Conservation (phyloP, 2,888 invertebrate species). For the Drosophila fungiperda region DNA sequence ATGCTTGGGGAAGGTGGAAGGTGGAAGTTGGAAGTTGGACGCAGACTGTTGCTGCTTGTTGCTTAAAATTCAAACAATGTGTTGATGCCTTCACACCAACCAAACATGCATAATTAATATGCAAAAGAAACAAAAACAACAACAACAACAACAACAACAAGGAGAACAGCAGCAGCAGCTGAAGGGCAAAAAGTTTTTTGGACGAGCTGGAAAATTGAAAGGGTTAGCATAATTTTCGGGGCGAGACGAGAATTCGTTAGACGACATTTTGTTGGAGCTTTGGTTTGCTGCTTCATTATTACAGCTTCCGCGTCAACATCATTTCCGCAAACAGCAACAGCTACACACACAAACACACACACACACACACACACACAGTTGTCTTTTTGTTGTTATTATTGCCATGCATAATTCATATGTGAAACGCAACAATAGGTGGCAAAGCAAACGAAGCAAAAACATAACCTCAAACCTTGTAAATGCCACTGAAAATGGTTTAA, state of each 20-base stretch:
- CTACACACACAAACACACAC: conserved; percentile 28
- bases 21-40: conserved; percentile 2
- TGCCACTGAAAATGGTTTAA: conserved; percentile 78
- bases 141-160: conserved; percentile 52
- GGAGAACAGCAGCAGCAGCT: conserved; percentile 13
- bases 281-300: conserved; percentile 78
- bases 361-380: conserved; percentile 15
- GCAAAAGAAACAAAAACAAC: conserved; percentile 66
- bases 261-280: conserved; percentile 71
- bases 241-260: conserved; percentile 44
- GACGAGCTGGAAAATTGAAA: conserved; percentile 74
- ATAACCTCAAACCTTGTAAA: conserved; percentile 66
- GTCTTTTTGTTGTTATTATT: conserved; percentile 52
- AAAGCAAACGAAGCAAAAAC: conserved; percentile 69
- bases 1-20: background rate
- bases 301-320: conserved; percentile 83
- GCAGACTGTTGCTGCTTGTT: conserved; percentile 60
- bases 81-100: conserved; percentile 82
- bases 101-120: conserved; percentile 80
- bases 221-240: conserved; percentile 67
- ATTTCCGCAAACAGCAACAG: conserved; percentile 72
- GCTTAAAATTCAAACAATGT: conserved; percentile 81
- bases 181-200: conserved; percentile 66
- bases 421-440: conserved; percentile 76
- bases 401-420: conserved; percentile 82